Base-by-base conservation (phyloP, 2,797 vertebrate species). In the Phrynocephalus guinanensis region DNA sequence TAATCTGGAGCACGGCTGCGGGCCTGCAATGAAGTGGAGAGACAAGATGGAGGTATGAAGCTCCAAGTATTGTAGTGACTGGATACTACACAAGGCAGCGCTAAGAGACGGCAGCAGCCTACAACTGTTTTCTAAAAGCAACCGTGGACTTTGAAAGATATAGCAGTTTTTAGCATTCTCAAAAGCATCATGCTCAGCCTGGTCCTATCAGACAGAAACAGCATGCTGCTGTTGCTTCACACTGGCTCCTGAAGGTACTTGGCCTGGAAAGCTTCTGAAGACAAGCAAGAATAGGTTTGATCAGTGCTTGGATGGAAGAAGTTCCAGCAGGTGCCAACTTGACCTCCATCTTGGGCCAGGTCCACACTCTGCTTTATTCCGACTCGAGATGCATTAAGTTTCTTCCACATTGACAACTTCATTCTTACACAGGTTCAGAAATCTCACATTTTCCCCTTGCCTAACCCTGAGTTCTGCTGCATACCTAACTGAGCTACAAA, bases 1-100 rank as follows among this genome's bases (percentile, higher is more conserved):
- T 44, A 84, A 86, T 63, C 30, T 63, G 71, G 63, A 24, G 28
- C 52, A 56, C 80, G 60, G 85, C 82, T 87, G 68, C 77, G 44
- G 81, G 85, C 50, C 70, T 26, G 77, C 26, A 75, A 76, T 48
- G 63, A 79, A 70, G 26, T n/a, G 13, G 30, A 84, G 80, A 63
- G 77, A 80, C 82, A 83, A 24, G 60, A 77, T 76, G 70, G 71
- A 44, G 15, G 13, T 13, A 15, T 9, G 48, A 33, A 73, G 26
- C 52, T 72, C 72, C 38, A 78, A 70, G 63, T n/a, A 60, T n/a
- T 75, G 10, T 22, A 44, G 26, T 20, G 4, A 50, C 1, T 33
- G 79, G 75, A 75, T n/a, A 24, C 13, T 20, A 13, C 68, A 24
- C 44, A 85, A 67, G 13, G 66, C 18, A 68, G 60, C 67, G 67